A percentile compares a stretch with the other conserved stretches of the same genome.
Evolutionary conservation across 1,140 invertebrate species (phyloP).

Genomic region (Pararge aegeria): DNA sequence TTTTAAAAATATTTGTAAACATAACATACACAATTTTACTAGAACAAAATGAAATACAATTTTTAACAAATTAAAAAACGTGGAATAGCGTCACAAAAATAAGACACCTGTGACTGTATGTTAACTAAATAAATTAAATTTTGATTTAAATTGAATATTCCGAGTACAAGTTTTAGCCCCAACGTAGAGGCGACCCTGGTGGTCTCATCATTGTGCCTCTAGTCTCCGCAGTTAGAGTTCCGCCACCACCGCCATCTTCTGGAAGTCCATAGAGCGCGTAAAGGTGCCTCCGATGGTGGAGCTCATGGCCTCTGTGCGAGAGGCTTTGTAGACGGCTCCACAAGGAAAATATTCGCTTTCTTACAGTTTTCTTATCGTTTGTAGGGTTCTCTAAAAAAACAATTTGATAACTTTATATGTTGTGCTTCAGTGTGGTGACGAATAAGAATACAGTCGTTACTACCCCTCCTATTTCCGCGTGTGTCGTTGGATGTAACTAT

Average conservation of each 20-base stretch:
- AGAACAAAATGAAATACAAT: too few species aligned
- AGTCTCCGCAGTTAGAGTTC: slow-evolving; percentile 61
- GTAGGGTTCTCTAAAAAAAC: slow-evolving; percentile 37
- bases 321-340: slow-evolving; percentile 70
- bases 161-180: slow-evolving; percentile 46
- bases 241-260: slow-evolving; percentile 48
- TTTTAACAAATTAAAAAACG: too few species aligned
- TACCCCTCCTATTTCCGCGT: too few species aligned
- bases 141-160: not conserved
- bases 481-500: too few species aligned
- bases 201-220: slow-evolving; percentile 64
- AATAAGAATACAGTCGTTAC: too few species aligned
- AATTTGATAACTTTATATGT: not conserved
- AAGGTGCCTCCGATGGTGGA: slow-evolving; percentile 62
- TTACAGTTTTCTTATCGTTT: slow-evolving; percentile 47
- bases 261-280: slow-evolving; percentile 63
- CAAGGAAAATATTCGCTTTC: slow-evolving; percentile 68
- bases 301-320: slow-evolving; percentile 61
- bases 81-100: too few species aligned
- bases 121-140: not conserved
- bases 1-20: too few species aligned
- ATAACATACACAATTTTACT: too few species aligned
- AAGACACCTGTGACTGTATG: too few species aligned
- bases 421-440: not conserved
- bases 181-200: slow-evolving; percentile 66